Conservation (phyloP, 64 coral and sea anemone genomes). For the Cladopsammia gracilis region DNA sequence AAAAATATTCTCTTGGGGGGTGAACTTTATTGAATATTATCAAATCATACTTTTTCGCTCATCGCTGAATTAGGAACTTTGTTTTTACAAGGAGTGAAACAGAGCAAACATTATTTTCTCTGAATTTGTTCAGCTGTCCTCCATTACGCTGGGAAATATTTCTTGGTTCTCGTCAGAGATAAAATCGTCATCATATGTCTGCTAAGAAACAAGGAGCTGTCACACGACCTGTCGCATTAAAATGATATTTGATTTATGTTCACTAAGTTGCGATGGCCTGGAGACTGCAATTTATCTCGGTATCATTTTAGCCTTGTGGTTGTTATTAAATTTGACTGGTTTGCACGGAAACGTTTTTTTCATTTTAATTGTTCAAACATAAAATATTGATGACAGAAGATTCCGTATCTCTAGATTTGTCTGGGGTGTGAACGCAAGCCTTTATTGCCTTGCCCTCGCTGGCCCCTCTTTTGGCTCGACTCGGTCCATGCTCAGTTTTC, state of each 20-base stretch:
- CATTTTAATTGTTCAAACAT: too few relatives aligned
- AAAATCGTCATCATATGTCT: not conserved
- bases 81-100: not conserved
- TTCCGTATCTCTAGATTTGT: too few relatives aligned
- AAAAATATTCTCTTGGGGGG: not conserved
- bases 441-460: too few relatives aligned
- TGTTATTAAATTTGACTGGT: too few relatives aligned
- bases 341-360: too few relatives aligned
- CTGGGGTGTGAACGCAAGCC: too few relatives aligned
- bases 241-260: slow-evolving; percentile 33
- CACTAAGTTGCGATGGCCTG: not conserved
- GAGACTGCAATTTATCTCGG: not conserved
- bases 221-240: not conserved
- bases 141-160: not conserved
- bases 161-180: not conserved
- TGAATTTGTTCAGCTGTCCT: slow-evolving; percentile 9
- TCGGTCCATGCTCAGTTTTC: too few relatives aligned
- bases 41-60: not conserved
- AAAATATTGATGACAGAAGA: too few relatives aligned
- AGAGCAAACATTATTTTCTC: not conserved
- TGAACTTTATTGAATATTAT: not conserved
- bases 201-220: not conserved
- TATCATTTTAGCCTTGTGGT: too few relatives aligned
- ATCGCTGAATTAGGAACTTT: not conserved
- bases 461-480: too few relatives aligned